These are phyloP conservation scores for Hydractinia symbiolongicarpus DNA, from an alignment of 30 jellyfish, hydroid and myxozoan genomes.

Conservation along the genomic window DNA sequence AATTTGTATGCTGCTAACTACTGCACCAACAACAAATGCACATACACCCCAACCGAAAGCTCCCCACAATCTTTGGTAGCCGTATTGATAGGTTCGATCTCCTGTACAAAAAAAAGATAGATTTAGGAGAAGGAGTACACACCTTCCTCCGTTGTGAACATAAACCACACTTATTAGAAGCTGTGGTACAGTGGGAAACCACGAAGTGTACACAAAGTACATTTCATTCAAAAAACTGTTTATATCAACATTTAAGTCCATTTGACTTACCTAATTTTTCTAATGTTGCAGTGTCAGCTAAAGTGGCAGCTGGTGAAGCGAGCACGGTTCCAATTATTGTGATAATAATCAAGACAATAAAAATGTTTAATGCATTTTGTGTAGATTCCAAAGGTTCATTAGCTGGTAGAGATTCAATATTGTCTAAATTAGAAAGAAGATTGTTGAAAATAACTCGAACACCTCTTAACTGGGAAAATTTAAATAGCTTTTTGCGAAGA, in stretches of 20 bases:
- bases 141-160: no score
- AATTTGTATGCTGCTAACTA: slow-evolving; percentile 77
- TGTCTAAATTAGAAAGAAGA: no score
- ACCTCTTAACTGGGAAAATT: no score
- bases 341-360: slow-evolving; percentile 57
- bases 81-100: slow-evolving; percentile 75
- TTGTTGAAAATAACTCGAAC: no score
- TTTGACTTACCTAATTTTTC: slow-evolving; percentile 69
- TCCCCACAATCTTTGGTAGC: slow-evolving; percentile 98
- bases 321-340: slow-evolving; percentile 83
- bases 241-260: not conserved
- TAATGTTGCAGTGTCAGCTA: slow-evolving; percentile 93
- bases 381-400: no score
- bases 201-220: no score
- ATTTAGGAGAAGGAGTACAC: no score
- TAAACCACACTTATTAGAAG: no score
- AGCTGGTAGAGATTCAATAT: no score
- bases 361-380: slow-evolving; percentile 33
- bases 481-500: no score
- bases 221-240: not conserved
- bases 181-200: not conserved
- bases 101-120: slow-evolving; percentile 30
- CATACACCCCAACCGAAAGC: slow-evolving; percentile 99
- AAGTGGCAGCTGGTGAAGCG: slow-evolving; percentile 97
- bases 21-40: slow-evolving; percentile 90